Evolutionary conservation across 1,140 invertebrate genomes (phyloP).

Genomic region (Sinella curviseta): DNA sequence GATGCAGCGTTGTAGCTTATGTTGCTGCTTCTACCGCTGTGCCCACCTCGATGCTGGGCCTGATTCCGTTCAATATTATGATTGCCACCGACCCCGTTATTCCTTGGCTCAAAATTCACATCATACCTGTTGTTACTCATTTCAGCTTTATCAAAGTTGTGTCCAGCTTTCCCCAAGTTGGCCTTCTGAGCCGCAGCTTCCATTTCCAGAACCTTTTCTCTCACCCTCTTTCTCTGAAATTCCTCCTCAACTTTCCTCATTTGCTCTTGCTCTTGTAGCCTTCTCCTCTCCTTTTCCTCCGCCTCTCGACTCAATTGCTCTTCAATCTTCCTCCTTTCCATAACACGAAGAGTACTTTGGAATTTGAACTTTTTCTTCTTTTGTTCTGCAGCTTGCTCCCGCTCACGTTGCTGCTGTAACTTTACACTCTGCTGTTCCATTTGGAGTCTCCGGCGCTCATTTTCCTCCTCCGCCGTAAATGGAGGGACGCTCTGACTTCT

Average conservation of each 20-base stretch:
- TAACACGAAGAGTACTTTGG: conserved; percentile 75
- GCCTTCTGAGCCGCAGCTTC: not conserved
- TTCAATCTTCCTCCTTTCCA: conserved; percentile 70
- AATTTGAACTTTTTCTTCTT: conserved; percentile 72
- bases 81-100: not conserved
- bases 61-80: not conserved
- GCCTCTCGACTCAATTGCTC: conserved; percentile 73
- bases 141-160: conserved; percentile 17
- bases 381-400: not conserved
- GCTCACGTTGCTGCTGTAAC: conserved; percentile 29
- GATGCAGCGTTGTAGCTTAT: conserved; percentile 50
- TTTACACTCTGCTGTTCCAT: conserved; percentile 24
- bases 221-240: conserved; percentile 67
- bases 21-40: conserved; percentile 46
- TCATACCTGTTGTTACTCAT: conserved; percentile 16
- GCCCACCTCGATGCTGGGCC: not conserved
- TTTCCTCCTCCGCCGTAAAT: conserved; percentile 48
- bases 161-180: not conserved
- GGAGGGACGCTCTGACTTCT: conserved; percentile 50
- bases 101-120: conserved; percentile 5
- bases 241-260: conserved; percentile 74
- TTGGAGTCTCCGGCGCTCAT: conserved; percentile 49
- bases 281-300: conserved; percentile 72
- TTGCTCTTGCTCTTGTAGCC: conserved; percentile 72
- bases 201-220: conserved; percentile 20